phyloP scores from a whole-genome alignment of 2,797 vertebrate species.

The Netta rufina region DNA sequence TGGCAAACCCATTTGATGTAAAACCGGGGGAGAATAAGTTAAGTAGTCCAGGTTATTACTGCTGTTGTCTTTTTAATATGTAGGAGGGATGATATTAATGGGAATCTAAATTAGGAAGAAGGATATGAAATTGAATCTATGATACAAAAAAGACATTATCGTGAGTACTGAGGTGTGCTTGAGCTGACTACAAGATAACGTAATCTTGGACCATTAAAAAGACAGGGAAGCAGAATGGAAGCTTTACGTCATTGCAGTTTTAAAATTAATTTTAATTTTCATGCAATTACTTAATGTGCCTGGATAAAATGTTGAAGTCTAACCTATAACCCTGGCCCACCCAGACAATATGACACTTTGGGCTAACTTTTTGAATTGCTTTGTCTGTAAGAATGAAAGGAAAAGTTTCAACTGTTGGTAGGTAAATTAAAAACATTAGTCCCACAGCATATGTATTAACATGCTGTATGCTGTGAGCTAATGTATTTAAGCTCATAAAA shows the following conservation, averaged over 20 bases:
- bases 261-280: background rate
- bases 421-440: slow-evolving; percentile 7
- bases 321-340: background rate
- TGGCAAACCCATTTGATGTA: background rate
- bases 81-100: background rate
- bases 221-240: background rate
- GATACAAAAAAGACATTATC: background rate
- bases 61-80: background rate
- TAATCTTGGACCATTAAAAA: background rate
- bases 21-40: background rate
- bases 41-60: background rate
- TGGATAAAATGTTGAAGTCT: background rate
- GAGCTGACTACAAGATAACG: fast-evolving
- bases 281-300: background rate
- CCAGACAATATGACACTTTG: background rate
- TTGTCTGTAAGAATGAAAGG: background rate
- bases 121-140: background rate
- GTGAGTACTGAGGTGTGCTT: background rate
- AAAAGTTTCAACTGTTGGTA: slow-evolving; percentile 32
- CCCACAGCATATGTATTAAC: background rate
- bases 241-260: background rate
- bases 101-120: background rate
- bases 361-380: background rate
- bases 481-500: background rate
- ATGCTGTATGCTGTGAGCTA: background rate